Percentiles rank a stretch among this genome's conserved stretches.
phyloP scores from a whole-genome alignment of 2,888 invertebrate species.

The Scotopteryx bipunctaria region DNA sequence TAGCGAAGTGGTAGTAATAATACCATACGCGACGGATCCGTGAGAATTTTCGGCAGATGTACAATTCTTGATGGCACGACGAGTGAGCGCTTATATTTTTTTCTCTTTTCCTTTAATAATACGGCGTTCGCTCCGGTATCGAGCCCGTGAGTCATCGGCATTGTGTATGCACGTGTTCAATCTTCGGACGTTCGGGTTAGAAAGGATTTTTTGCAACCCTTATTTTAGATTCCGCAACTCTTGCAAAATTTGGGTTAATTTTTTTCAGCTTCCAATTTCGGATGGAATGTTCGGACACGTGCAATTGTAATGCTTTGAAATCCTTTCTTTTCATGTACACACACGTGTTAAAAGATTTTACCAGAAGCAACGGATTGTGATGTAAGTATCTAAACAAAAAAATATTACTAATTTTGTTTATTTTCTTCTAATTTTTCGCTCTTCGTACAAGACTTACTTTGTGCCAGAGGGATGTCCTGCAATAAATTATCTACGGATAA shows the following conservation, averaged over 20 bases:
- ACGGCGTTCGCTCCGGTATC: constrained; percentile 66
- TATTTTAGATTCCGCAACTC: constrained; percentile 81
- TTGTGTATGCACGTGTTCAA: constrained; percentile 79
- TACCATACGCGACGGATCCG: constrained; percentile 74
- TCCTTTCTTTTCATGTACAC: constrained; percentile 33
- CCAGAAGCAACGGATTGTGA: constrained; percentile 38
- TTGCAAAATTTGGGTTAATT: constrained; percentile 80
- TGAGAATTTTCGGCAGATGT: constrained; percentile 84
- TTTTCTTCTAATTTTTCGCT: too few relatives aligned
- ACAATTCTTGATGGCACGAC: constrained; percentile 80
- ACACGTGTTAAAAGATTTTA: constrained; percentile 37
- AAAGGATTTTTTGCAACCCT: constrained; percentile 82
- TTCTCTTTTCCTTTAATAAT: constrained; percentile 72
- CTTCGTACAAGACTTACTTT: too few relatives aligned
- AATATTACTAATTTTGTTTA: too few relatives aligned
- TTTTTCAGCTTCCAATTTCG: constrained; percentile 61
- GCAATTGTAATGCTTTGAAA: constrained; percentile 45
- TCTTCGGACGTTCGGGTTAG: constrained; percentile 75
- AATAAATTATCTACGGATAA: constrained; percentile 57
- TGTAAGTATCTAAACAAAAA: too few relatives aligned
- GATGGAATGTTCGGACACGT: constrained; percentile 53
- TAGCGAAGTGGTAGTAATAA: constrained; percentile 72
- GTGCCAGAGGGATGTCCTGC: constrained; percentile 23
- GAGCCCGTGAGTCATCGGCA: constrained; percentile 76
- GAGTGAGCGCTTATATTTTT: constrained; percentile 79